Evolutionary conservation across 2,888 invertebrate genomes (phyloP).

Genomic region (Kryphioiulus occultus): DNA sequence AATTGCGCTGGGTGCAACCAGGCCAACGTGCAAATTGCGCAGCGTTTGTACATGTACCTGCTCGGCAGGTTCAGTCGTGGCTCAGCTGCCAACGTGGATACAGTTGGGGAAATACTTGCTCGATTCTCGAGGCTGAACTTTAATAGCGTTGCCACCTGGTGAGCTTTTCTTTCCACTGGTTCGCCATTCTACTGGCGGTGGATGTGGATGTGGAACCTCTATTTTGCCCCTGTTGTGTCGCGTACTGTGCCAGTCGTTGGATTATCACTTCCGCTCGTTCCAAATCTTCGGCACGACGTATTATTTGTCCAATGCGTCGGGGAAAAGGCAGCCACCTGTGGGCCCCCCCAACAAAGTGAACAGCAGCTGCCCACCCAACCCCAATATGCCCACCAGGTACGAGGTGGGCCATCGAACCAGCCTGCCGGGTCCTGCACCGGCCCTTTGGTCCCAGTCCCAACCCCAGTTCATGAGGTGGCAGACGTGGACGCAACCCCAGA

Average conservation of each 20-base stretch:
- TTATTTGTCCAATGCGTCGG: constrained; percentile 11
- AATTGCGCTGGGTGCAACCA: not conserved
- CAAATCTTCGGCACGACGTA: constrained; percentile 3
- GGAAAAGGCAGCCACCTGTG: not conserved
- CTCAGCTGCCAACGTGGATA: not conserved
- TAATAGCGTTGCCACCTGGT: not conserved
- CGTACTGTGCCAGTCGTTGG: not conserved
- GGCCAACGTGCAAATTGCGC: constrained; percentile 23
- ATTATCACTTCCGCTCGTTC: not conserved
- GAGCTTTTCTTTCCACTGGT: not conserved
- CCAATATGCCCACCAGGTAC: constrained; percentile 55
- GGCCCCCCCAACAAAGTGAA: constrained; percentile 62
- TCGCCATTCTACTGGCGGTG: not conserved
- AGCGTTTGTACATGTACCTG: not conserved
- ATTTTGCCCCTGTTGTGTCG: not conserved
- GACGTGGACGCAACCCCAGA: constrained; percentile 56
- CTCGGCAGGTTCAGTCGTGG: not conserved
- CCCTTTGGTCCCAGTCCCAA: constrained; percentile 54
- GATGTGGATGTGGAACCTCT: not conserved
- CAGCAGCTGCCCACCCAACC: not conserved
- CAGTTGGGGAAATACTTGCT: not conserved
- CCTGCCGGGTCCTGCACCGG: constrained; percentile 52
- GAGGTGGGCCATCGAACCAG: constrained; percentile 54
- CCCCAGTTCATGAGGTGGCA: constrained; percentile 56
- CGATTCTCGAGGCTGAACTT: not conserved